Evolutionary conservation across 1,140 invertebrate genomes (phyloP).

Genomic region (Rhagoletis zephyria): DNA sequence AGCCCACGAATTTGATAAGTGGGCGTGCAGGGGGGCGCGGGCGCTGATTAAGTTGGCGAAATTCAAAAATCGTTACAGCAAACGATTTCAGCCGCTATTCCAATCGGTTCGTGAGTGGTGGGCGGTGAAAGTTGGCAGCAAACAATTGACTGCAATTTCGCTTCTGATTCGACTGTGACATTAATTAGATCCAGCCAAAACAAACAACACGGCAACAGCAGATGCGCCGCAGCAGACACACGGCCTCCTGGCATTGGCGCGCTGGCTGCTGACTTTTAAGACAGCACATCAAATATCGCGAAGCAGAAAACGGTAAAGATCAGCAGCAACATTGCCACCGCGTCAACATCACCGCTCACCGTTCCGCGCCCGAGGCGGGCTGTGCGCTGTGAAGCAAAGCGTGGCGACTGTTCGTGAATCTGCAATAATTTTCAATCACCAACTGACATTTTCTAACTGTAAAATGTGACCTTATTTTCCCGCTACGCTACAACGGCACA

Average conservation of each 20-base stretch:
- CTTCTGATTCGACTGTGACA: background rate
- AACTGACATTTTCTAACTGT: constrained; percentile 9
- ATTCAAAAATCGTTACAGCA: background rate
- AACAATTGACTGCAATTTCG: constrained; percentile 11
- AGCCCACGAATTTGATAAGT: background rate
- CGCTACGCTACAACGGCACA: background rate
- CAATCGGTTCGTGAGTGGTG: constrained; percentile 6
- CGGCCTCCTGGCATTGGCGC: no score
- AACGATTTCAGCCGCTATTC: background rate
- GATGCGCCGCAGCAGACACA: background rate
- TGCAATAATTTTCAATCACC: constrained; percentile 51
- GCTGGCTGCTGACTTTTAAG: background rate
- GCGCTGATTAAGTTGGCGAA: background rate
- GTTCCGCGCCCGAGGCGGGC: background rate
- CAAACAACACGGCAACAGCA: background rate
- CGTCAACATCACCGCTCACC: background rate
- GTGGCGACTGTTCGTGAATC: constrained; percentile 4
- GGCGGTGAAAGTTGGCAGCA: constrained; percentile 25
- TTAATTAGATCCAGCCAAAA: background rate
- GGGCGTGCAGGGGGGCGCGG: background rate
- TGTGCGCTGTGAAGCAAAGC: background rate
- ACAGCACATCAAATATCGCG: background rate
- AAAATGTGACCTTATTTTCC: constrained; percentile 47
- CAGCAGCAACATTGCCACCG: background rate
- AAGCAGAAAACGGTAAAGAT: background rate